Conservation (phyloP, 2,113 vertebrate species). For the Chloropsis cyanopogon region DNA sequence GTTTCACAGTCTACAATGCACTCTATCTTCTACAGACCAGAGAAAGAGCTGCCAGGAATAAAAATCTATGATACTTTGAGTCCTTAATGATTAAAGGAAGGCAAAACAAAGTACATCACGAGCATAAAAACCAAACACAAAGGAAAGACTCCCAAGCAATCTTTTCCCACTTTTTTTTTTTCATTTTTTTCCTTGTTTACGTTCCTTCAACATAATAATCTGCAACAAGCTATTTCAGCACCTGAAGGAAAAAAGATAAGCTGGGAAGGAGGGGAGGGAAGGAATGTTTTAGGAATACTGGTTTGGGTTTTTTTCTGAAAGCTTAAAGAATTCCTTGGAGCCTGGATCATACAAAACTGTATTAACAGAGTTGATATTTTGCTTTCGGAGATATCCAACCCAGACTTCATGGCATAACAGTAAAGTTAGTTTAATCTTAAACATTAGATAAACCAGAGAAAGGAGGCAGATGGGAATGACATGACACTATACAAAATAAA, state of each 20-base stretch:
- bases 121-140: background rate
- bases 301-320: background rate
- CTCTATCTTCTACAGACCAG: background rate
- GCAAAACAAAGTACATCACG: background rate
- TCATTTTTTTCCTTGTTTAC: background rate
- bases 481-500: background rate
- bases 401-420: background rate
- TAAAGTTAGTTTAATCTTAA: background rate
- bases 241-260: background rate
- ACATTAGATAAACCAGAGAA: background rate
- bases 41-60: background rate
- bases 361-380: background rate
- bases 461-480: background rate
- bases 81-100: background rate
- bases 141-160: background rate
- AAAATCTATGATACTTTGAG: background rate
- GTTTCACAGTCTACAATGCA: fast-evolving
- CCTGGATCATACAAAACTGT: background rate
- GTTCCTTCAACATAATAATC: background rate
- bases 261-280: fast-evolving
- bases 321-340: background rate
- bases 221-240: background rate
- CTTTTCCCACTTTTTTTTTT: background rate
- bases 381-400: background rate
- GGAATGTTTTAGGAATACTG: background rate